These are phyloP conservation scores for Trissolcus basalis DNA, from an alignment of 1,140 invertebrate genomes.

Conservation along the genomic window DNA sequence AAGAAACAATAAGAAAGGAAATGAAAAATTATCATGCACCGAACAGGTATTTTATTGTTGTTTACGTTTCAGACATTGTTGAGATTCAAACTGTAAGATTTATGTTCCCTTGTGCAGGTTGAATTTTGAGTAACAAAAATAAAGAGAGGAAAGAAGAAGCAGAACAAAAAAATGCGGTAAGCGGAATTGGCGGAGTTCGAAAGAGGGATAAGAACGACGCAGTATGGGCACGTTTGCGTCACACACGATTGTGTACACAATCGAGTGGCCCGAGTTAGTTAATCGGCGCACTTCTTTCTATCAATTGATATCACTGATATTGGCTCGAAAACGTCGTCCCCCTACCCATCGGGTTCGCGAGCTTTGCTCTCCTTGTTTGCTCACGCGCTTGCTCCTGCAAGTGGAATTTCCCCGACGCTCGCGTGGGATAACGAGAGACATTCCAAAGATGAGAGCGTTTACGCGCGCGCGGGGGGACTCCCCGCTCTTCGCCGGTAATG, in stretches of 20 bases:
- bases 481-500: constrained; percentile 21
- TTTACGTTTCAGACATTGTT: too few relatives aligned
- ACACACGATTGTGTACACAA: constrained; percentile 2
- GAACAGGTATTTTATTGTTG: too few relatives aligned
- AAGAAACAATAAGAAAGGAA: too few relatives aligned
- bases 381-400: constrained; percentile 36
- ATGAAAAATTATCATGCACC: too few relatives aligned
- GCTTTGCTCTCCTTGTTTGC: constrained; percentile 37
- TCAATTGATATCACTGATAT: constrained; percentile 34
- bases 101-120: too few relatives aligned
- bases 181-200: background rate
- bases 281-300: constrained; percentile 35
- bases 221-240: constrained; percentile 12
- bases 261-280: constrained; percentile 8
- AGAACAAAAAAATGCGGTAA: background rate
- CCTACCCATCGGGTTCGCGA: background rate
- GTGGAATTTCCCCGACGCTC: constrained; percentile 58
- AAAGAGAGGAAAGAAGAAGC: background rate
- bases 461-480: constrained; percentile 22
- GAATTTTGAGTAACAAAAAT: too few relatives aligned
- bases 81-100: too few relatives aligned
- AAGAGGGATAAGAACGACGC: constrained; percentile 4
- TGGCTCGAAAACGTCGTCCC: constrained; percentile 22
- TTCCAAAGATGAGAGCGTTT: constrained; percentile 54
- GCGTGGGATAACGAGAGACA: constrained; percentile 55